These are phyloP conservation scores for Actenoides hombroni DNA, from an alignment of 2,113 vertebrate genomes.

Conservation along the genomic window DNA sequence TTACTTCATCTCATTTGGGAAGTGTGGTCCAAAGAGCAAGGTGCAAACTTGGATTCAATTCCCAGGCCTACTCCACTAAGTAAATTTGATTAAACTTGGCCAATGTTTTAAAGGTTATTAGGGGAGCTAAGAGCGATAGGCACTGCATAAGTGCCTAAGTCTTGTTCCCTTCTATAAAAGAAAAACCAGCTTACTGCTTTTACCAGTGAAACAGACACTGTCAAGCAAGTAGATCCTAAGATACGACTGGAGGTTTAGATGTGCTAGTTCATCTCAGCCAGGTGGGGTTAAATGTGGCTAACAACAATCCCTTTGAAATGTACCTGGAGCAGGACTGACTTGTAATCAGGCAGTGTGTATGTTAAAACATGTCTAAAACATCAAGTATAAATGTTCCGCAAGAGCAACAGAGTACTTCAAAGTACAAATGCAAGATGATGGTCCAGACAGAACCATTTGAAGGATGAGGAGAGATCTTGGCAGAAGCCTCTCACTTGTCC, in stretches of 20 bases:
- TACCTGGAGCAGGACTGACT: not conserved
- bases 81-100: not conserved
- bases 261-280: not conserved
- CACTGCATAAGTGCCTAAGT: not conserved
- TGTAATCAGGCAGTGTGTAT: conserved; percentile 6
- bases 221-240: not conserved
- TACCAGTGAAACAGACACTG: not conserved
- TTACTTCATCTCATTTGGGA: not conserved
- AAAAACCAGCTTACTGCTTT: not conserved
- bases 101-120: not conserved
- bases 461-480: not conserved
- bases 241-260: not conserved
- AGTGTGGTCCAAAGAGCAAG: not conserved
- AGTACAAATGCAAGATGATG: not conserved
- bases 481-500: not conserved
- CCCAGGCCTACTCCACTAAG: not conserved
- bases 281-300: conserved; percentile 2
- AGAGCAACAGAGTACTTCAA: not conserved
- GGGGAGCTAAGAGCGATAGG: not conserved
- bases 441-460: not conserved
- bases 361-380: conserved; percentile 31
- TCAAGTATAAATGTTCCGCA: not conserved
- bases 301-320: conserved; percentile 18
- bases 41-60: not conserved
- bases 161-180: not conserved